Percentiles rank a stretch among this genome's conserved stretches.
Evolutionary conservation across 2,888 invertebrate genomes (phyloP).

Genomic region (Hedychridium roseum): DNA sequence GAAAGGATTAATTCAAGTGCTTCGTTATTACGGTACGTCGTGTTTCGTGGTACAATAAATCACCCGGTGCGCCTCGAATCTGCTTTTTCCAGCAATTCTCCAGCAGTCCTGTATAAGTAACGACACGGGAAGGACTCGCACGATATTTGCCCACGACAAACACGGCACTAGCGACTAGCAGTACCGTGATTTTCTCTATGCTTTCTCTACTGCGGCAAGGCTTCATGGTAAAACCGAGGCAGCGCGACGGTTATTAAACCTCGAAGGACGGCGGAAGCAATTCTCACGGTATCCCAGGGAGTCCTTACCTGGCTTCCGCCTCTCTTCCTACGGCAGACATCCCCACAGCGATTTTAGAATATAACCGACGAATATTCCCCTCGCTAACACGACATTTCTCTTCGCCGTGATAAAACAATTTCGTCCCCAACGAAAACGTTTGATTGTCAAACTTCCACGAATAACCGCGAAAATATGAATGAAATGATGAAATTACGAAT

Average conservation of each 20-base stretch:
- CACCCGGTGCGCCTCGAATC: no score
- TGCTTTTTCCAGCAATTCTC: neutral
- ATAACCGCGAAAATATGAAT: no score
- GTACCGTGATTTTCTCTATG: constrained; percentile 28
- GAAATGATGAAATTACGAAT: no score
- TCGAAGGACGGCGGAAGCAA: constrained; percentile 33
- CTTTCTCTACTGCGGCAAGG: constrained; percentile 23
- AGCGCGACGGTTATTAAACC: constrained; percentile 43
- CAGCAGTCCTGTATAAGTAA: constrained; percentile 24
- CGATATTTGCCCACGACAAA: constrained; percentile 44
- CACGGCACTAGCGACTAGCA: constrained; percentile 31
- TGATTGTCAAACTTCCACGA: no score
- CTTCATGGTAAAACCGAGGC: constrained; percentile 24
- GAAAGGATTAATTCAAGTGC: no score
- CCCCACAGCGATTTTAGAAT: no score
- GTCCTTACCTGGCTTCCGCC: constrained; percentile 1
- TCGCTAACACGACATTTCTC: no score
- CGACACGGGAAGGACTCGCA: constrained; percentile 28
- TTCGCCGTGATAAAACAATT: no score
- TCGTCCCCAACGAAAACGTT: no score
- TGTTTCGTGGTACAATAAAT: no score
- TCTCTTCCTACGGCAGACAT: neutral
- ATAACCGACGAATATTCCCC: no score
- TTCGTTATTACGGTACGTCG: no score
- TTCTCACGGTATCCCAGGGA: constrained; percentile 27